These are phyloP conservation scores for Typhlichthys eigenmanni DNA, from an alignment of 2,797 vertebrate genomes.

Conservation along the genomic window DNA sequence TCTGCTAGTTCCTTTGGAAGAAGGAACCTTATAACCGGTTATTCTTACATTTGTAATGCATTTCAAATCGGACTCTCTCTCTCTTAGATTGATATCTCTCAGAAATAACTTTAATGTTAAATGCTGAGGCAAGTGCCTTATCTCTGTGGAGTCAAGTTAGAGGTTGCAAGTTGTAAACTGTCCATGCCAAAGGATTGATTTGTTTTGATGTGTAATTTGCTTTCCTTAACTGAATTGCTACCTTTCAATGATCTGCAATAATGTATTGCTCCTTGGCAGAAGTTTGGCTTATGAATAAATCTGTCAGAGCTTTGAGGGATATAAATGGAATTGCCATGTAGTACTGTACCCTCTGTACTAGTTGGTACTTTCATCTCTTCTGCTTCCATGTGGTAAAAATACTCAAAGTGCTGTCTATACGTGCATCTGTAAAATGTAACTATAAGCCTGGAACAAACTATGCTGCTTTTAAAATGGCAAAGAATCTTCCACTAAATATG, in stretches of 20 bases:
- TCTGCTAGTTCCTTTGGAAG: conserved; percentile 16
- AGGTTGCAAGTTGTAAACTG: conserved; percentile 28
- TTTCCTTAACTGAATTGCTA: conserved; percentile 63
- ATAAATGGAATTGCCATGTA: conserved; percentile 71
- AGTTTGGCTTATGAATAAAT: conserved; percentile 76
- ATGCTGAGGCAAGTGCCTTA: conserved; percentile 28
- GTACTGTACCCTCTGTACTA: conserved; percentile 53
- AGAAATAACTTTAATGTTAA: conserved; percentile 29
- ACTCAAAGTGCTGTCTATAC: conserved; percentile 37
- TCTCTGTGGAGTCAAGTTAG: conserved; percentile 27
- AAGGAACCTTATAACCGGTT: conserved; percentile 37
- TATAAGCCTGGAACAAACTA: background rate
- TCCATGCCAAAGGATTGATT: conserved; percentile 49
- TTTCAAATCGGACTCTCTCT: conserved; percentile 7
- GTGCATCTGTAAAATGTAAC: conserved; percentile 19
- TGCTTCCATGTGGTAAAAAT: conserved; percentile 38
- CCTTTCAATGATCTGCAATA: conserved; percentile 60
- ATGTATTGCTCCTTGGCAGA: conserved; percentile 69
- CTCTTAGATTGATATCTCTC: conserved; percentile 20
- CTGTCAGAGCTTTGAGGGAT: conserved; percentile 65
- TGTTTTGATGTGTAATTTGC: conserved; percentile 67
- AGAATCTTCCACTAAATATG: background rate
- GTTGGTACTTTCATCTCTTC: conserved; percentile 52
- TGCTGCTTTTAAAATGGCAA: too few relatives aligned
- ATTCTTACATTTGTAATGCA: conserved; percentile 7